Base-by-base conservation (phyloP, 92 coral and sea anemone genomes). In the Isaurus tuberculatus region DNA sequence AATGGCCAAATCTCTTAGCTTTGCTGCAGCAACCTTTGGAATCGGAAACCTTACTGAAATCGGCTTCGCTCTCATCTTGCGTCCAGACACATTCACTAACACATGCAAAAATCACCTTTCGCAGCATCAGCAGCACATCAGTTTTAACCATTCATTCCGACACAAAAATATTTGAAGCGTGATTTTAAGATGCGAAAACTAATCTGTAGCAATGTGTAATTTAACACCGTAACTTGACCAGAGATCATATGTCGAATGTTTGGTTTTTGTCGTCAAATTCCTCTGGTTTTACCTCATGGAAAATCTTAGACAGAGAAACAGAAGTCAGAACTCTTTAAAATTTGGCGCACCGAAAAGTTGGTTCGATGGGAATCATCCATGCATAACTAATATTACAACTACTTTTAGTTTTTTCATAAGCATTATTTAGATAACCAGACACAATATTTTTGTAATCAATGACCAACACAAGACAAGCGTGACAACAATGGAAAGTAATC, bases 1-100 rank as follows among this genome's bases (percentile, higher is more conserved):
- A 68, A 93, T 88, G 44, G 98, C 98, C 94, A 93, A 81, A 9
- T 85, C 80, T 65, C 98, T 92, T 70, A 93, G 92, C 70, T 75
- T 93, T 61, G 91, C 86, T 15, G 91, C 92, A 27, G 98, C 94
- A 44, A 66, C 72, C 79, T 78, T 91, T 1, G 98, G 98, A 0
- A 93, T 65, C 27, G 98, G 98, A 83, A 93, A 93, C 46, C 72
- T 64, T 0, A 93, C 98, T 27, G 90, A 91, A 25, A 93, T 51
- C 11, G 98, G 90, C 33, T 86, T 86, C 20, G 87, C 89, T 55
- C 83, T 83, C 71, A 29, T 78, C 34, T 63, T 63, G 60, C 53
- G 64, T 65, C 63, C 11, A 79, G 75, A 5, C 42, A 48, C 75
- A 68, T 13, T 37, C 13, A 51, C 64, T 65, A 42, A 29, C 28